Conservation (phyloP, 1,140 invertebrate species). For the Eumeta japonica region DNA sequence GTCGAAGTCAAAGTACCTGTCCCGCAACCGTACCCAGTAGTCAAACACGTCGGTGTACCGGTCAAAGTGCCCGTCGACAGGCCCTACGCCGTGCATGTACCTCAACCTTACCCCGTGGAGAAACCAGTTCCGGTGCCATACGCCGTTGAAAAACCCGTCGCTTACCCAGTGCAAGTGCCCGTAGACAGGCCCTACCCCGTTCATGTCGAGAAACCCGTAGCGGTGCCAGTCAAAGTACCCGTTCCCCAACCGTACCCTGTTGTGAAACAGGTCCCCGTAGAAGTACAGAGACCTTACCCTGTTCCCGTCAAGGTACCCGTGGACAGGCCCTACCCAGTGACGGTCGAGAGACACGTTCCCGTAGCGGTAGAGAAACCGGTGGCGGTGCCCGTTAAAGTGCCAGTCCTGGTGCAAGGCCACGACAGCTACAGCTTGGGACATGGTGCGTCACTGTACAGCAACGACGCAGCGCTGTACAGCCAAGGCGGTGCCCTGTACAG, state of each 20-base stretch:
- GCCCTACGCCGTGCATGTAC: slow-evolving; percentile 64
- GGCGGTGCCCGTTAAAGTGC: slow-evolving; percentile 60
- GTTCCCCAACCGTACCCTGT: slow-evolving; percentile 59
- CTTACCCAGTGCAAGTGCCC: slow-evolving; percentile 62
- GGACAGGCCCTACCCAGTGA: slow-evolving; percentile 61
- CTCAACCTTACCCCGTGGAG: slow-evolving; percentile 62
- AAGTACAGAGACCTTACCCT: slow-evolving; percentile 65
- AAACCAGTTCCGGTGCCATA: slow-evolving; percentile 60
- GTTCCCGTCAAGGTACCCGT: slow-evolving; percentile 63
- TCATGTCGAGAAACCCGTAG: slow-evolving; percentile 57
- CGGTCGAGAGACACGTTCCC: slow-evolving; percentile 47
- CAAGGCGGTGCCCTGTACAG: too few species aligned
- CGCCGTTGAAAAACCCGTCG: slow-evolving; percentile 60
- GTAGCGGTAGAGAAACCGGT: slow-evolving; percentile 59
- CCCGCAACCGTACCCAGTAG: slow-evolving; percentile 61
- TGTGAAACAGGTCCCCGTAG: slow-evolving; percentile 61
- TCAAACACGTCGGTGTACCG: slow-evolving; percentile 54
- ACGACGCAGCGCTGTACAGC: too few species aligned
- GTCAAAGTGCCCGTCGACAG: slow-evolving; percentile 61
- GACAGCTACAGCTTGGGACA: slow-evolving; percentile 19
- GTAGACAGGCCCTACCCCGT: slow-evolving; percentile 57
- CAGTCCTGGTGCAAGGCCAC: slow-evolving; percentile 37
- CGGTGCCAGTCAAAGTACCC: slow-evolving; percentile 58
- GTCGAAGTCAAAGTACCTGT: slow-evolving; percentile 62
- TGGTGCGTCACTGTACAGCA: too few species aligned